A percentile compares a stretch with the other conserved stretches of the same genome.
These are phyloP conservation scores for Heliconius hewitsoni DNA, from an alignment of 1,140 invertebrate species.

Conservation along the genomic window DNA sequence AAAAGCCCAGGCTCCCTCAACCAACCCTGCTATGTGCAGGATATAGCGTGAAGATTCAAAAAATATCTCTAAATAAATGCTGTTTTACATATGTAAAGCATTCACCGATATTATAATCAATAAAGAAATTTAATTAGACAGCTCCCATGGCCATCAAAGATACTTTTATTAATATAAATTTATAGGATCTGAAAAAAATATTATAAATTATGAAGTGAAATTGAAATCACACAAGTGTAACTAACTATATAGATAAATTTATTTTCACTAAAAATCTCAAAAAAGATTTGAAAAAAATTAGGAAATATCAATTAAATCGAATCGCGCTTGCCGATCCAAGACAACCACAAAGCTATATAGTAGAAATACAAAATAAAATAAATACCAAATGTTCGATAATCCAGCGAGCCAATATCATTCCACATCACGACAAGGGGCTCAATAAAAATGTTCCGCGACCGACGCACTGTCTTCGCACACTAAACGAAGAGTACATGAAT, in stretches of 20 bases:
- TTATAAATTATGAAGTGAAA: too few relatives aligned
- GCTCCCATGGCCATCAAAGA: neutral
- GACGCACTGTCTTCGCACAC: neutral
- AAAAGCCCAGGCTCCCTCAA: too few relatives aligned
- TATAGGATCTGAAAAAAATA: too few relatives aligned
- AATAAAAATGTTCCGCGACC: neutral
- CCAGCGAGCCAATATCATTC: constrained; percentile 16
- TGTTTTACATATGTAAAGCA: too few relatives aligned
- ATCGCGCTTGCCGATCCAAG: too few relatives aligned
- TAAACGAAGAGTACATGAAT: neutral
- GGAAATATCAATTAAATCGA: too few relatives aligned
- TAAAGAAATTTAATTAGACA: neutral
- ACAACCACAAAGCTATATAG: neutral
- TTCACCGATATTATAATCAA: neutral
- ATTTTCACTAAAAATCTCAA: too few relatives aligned
- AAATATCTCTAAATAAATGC: neutral
- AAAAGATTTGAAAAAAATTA: too few relatives aligned
- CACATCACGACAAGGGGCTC: neutral
- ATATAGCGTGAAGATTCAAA: neutral
- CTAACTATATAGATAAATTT: too few relatives aligned
- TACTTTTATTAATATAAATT: too few relatives aligned
- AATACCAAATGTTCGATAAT: neutral
- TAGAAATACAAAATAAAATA: neutral
- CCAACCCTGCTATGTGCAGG: neutral
- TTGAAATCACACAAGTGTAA: too few relatives aligned